phyloP scores from a whole-genome alignment of 2,888 invertebrate genomes.

The Hyposoter didymator region DNA sequence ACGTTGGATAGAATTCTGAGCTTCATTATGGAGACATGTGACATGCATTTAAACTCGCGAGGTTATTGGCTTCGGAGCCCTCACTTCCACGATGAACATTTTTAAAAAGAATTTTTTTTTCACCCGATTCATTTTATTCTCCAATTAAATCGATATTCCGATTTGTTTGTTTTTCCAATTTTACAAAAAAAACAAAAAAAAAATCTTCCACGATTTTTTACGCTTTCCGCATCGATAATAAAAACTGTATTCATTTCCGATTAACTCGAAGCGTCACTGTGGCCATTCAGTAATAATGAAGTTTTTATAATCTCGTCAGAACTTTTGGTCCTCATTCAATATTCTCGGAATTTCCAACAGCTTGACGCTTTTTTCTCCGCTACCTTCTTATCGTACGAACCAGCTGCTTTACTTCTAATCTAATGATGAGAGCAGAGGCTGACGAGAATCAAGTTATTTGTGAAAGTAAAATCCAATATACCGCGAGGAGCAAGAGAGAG shows the following conservation, averaged over 20 bases:
- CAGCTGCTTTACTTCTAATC: slow-evolving; percentile 42
- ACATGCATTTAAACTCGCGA: background rate
- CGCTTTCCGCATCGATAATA: background rate
- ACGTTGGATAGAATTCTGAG: background rate
- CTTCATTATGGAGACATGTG: background rate
- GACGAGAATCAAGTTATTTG: slow-evolving; percentile 31
- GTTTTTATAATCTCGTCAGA: background rate
- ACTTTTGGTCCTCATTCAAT: slow-evolving; percentile 17
- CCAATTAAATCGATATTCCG: slow-evolving; percentile 14
- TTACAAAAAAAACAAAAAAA: background rate
- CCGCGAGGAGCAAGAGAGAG: slow-evolving; percentile 27
- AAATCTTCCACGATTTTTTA: background rate
- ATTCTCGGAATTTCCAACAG: slow-evolving; percentile 16
- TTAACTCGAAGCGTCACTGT: slow-evolving; percentile 5
- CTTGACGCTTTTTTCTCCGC: background rate
- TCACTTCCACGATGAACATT: slow-evolving; percentile 10
- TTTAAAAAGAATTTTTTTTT: slow-evolving; percentile 19
- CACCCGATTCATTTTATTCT: slow-evolving; percentile 6
- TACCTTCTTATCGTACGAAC: slow-evolving; percentile 37
- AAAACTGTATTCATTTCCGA: background rate
- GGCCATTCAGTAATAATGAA: background rate
- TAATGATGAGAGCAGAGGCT: slow-evolving; percentile 47
- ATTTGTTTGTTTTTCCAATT: background rate
- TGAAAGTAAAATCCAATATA: slow-evolving; percentile 54
- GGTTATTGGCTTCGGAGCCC: slow-evolving; percentile 31